Evolutionary conservation across 1,140 invertebrate genomes (phyloP).

Genomic region (Solen grandis): DNA sequence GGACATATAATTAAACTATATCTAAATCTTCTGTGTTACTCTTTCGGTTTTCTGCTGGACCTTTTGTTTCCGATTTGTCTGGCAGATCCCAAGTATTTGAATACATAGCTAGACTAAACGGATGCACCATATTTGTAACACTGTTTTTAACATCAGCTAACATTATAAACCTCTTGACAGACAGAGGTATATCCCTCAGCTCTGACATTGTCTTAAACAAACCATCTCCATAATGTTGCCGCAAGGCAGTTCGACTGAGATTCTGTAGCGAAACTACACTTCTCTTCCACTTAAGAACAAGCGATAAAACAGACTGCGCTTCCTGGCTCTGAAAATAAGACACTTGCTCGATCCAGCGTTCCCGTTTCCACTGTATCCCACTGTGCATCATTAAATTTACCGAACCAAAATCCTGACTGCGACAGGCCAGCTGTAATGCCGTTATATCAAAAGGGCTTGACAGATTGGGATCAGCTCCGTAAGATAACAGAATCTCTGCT

Average conservation of each 20-base stretch:
- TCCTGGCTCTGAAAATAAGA: not conserved
- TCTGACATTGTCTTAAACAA: not conserved
- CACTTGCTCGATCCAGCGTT: conserved; percentile 21
- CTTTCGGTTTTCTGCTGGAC: not conserved
- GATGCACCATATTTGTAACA: not conserved
- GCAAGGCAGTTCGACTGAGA: conserved; percentile 5
- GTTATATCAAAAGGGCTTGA: conserved; percentile 43
- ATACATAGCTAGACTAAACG: not conserved
- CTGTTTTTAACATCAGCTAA: conserved; percentile 3
- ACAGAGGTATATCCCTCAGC: not conserved
- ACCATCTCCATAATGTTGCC: not conserved
- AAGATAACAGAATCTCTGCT: conserved; percentile 21
- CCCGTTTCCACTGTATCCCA: conserved; percentile 33
- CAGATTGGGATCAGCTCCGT: conserved; percentile 29
- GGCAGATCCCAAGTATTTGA: not conserved
- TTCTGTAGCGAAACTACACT: not conserved
- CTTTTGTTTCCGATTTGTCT: not conserved
- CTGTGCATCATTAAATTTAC: conserved; percentile 19
- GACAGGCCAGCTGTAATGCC: conserved; percentile 12
- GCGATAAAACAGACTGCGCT: not conserved
- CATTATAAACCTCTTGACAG: conserved; percentile 11
- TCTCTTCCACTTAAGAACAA: not conserved
- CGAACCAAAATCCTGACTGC: not conserved
- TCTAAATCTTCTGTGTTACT: not conserved
- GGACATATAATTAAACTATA: no score